Conservation (phyloP, 2,113 vertebrate genomes). For the Dryoscopus gambensis region DNA sequence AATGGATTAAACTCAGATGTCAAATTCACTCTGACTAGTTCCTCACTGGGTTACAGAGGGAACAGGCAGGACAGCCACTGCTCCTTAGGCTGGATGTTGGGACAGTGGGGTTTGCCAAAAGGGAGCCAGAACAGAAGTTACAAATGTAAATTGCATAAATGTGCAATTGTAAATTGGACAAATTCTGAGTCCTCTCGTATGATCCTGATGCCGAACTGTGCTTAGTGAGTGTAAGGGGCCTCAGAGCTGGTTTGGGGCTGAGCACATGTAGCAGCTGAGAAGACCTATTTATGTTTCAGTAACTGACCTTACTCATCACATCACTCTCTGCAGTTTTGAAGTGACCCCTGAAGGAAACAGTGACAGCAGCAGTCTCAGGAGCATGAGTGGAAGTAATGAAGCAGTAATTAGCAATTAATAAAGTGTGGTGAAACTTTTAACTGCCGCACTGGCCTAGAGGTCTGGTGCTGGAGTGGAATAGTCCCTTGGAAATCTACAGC, state of each 20-base stretch:
- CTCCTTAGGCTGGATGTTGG: background rate
- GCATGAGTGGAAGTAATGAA: constrained; percentile 27
- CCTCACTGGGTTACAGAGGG: background rate
- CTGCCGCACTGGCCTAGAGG: constrained; percentile 30
- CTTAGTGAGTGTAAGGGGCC: background rate
- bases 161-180: background rate
- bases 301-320: background rate
- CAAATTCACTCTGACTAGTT: background rate
- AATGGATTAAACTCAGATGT: background rate
- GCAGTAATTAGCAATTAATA: constrained; percentile 49
- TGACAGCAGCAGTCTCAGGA: background rate
- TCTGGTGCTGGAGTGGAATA: constrained; percentile 15
- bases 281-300: background rate
- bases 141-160: background rate
- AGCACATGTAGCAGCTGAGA: background rate
- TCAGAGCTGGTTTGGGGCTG: background rate
- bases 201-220: background rate
- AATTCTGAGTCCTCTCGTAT: fast-evolving
- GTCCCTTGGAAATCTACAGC: constrained; percentile 48
- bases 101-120: background rate
- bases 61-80: background rate
- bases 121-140: background rate
- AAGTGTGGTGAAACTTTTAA: background rate
- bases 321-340: background rate
- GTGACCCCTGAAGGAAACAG: background rate